phyloP scores from a whole-genome alignment of 2,113 vertebrate species.

The Ancistrus triradiatus region DNA sequence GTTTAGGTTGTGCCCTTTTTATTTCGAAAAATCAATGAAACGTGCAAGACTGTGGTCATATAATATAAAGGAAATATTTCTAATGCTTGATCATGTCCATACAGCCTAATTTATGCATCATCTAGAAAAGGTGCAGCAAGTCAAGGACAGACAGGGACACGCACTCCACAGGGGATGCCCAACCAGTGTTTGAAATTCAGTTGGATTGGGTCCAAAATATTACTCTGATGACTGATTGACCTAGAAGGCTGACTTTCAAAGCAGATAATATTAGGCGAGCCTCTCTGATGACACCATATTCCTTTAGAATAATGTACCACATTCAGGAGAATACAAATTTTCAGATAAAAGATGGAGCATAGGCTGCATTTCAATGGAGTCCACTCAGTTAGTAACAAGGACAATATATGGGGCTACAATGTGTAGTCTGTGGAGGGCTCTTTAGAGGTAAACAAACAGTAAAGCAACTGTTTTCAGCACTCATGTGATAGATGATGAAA shows the following conservation, averaged over 20 bases:
- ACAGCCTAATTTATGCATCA: neutral
- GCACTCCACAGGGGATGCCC: constrained; percentile 32
- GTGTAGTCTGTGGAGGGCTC: no score
- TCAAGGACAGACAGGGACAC: constrained; percentile 46
- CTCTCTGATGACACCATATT: neutral
- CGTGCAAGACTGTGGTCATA: no score
- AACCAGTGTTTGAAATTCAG: constrained; percentile 49
- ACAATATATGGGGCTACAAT: no score
- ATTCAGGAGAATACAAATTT: neutral
- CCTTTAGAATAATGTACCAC: neutral
- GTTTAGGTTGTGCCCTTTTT: no score
- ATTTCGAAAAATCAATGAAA: no score
- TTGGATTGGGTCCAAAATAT: constrained; percentile 29
- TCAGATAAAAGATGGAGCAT: neutral
- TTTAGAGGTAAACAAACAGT: no score
- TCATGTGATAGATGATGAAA: no score
- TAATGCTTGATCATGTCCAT: no score
- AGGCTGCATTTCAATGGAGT: no score
- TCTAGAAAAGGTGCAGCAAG: constrained; percentile 13
- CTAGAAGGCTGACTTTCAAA: constrained; percentile 50
- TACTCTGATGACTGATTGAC: constrained; percentile 35
- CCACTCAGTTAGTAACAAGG: no score
- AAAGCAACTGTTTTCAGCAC: no score
- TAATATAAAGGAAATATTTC: no score
- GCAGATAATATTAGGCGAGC: neutral